Conservation (phyloP, 2,888 invertebrate species). For the Lasioglossum figueresi region DNA sequence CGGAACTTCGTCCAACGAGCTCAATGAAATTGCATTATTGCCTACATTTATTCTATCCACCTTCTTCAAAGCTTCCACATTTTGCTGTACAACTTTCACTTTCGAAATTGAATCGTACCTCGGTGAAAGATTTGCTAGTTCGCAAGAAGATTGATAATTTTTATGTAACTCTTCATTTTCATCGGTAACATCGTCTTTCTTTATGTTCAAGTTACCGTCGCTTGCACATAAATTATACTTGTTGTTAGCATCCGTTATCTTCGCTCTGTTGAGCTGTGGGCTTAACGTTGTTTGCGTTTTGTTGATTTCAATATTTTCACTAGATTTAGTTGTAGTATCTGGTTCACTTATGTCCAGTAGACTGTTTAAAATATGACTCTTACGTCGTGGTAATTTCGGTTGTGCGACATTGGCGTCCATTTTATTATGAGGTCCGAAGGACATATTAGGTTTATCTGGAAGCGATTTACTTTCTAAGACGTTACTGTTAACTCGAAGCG, state of each 20-base stretch:
- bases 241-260: slow-evolving; percentile 3
- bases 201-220: slow-evolving; percentile 47
- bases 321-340: neutral
- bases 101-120: slow-evolving; percentile 44
- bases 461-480: neutral
- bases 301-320: neutral
- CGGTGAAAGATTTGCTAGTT: slow-evolving; percentile 27
- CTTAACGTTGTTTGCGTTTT: neutral
- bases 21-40: slow-evolving; percentile 6
- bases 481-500: neutral
- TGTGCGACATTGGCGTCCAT: neutral
- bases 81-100: slow-evolving; percentile 70
- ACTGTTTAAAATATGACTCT: neutral
- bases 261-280: slow-evolving; percentile 1
- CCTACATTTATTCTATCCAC: slow-evolving; percentile 23
- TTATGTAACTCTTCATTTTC: neutral
- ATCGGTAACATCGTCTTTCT: slow-evolving; percentile 7
- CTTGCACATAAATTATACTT: slow-evolving; percentile 36
- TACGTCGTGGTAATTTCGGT: neutral
- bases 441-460: neutral
- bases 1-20: slow-evolving; percentile 57
- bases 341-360: neutral
- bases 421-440: neutral
- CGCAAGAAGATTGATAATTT: slow-evolving; percentile 50
- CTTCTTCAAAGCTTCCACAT: slow-evolving; percentile 50